phyloP scores from a whole-genome alignment of 1,140 invertebrate genomes.

The Araneus ventricosus region DNA sequence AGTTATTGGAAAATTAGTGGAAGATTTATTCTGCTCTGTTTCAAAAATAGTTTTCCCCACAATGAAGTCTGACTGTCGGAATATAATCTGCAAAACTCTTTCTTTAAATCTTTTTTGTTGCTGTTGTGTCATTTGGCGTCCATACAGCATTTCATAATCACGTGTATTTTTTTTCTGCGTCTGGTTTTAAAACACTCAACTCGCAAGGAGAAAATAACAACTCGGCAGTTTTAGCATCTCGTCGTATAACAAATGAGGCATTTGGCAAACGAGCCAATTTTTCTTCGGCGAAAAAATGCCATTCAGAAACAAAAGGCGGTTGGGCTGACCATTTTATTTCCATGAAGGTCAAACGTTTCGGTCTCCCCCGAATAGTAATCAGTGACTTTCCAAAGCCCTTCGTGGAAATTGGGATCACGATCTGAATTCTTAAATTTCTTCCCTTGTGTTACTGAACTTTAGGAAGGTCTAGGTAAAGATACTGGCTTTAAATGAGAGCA shows the following conservation, averaged over 20 bases:
- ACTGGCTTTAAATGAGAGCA: neutral
- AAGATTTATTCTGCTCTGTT: too few relatives aligned
- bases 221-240: neutral
- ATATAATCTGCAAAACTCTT: neutral
- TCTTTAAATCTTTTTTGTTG: neutral
- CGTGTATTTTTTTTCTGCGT: neutral
- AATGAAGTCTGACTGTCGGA: too few relatives aligned
- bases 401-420: conserved; percentile 13
- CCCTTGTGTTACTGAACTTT: conserved; percentile 47
- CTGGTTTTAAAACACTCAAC: neutral
- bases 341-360: conserved; percentile 32
- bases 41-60: too few relatives aligned
- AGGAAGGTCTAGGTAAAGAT: conserved; percentile 61
- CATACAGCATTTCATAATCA: too few relatives aligned
- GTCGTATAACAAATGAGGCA: neutral
- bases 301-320: neutral
- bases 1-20: too few relatives aligned
- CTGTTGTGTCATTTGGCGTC: neutral
- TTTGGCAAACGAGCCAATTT: conserved; percentile 23
- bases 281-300: neutral
- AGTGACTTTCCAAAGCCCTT: conserved; percentile 11
- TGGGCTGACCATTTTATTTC: conserved; percentile 11
- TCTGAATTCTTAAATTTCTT: conserved; percentile 52
- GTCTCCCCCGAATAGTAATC: conserved; percentile 29
- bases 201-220: neutral